Evolutionary conservation across 2,113 vertebrate species (phyloP).

Genomic region (Anguilla rostrata): DNA sequence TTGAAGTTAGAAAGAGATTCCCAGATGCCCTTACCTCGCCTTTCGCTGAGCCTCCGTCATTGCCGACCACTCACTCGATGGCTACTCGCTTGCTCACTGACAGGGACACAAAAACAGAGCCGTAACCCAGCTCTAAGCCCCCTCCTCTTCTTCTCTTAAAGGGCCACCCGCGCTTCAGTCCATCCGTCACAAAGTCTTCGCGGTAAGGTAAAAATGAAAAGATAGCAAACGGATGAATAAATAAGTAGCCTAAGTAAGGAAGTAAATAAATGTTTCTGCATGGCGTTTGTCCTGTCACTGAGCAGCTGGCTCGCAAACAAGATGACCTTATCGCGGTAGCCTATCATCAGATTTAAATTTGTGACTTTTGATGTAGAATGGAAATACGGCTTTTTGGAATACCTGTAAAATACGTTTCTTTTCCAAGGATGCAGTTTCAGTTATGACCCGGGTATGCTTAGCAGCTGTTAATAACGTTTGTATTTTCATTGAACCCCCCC

Average conservation of each 20-base stretch:
- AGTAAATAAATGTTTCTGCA: no score
- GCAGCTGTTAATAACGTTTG: no score
- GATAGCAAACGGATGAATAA: no score
- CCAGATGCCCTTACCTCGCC: not conserved
- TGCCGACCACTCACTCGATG: not conserved
- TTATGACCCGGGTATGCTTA: no score
- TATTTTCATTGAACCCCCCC: no score
- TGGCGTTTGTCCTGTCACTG: not conserved
- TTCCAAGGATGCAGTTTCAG: no score
- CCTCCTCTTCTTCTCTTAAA: not conserved
- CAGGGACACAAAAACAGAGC: constrained; percentile 5
- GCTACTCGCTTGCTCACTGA: not conserved
- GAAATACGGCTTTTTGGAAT: no score
- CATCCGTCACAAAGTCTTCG: not conserved
- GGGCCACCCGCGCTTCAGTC: not conserved
- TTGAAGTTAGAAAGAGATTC: not conserved
- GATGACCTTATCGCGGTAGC: not conserved
- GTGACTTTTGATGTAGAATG: no score
- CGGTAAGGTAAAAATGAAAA: not conserved
- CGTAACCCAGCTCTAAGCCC: not conserved
- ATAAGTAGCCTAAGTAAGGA: no score
- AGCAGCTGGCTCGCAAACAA: not conserved
- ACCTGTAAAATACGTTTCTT: no score
- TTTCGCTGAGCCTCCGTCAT: not conserved
- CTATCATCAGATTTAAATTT: not conserved